A percentile compares a stretch with the other conserved stretches of the same genome.
Evolutionary conservation across 2,113 vertebrate species (phyloP).

Genomic region (Oreochromis spilurus): DNA sequence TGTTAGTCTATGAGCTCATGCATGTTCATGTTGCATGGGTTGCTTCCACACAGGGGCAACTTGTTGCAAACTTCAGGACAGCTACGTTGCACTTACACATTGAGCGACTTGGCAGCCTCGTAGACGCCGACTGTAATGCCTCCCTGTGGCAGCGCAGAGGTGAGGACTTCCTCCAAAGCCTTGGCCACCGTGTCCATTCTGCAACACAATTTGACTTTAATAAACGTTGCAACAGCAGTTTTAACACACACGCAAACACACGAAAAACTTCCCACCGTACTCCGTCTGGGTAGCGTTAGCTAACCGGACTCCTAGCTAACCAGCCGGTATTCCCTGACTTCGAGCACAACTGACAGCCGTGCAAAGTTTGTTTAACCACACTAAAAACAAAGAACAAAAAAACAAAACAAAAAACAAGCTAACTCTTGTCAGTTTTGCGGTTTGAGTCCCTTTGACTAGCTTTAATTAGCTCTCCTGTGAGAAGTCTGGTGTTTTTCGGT

Average conservation of each 20-base stretch:
- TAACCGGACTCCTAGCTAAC: neutral
- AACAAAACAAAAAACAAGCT: neutral
- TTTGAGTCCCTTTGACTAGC: neutral
- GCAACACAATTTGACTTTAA: neutral
- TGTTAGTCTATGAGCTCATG: neutral
- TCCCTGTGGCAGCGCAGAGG: constrained; percentile 85
- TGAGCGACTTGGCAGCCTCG: constrained; percentile 92
- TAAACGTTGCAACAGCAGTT: neutral
- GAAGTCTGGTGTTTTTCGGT: neutral
- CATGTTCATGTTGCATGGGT: neutral
- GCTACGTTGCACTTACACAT: constrained; percentile 81
- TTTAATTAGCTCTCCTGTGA: neutral
- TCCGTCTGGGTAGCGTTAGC: neutral
- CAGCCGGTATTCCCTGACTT: neutral
- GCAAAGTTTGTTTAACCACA: neutral
- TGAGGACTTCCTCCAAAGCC: constrained; percentile 90
- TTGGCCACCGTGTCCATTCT: constrained; percentile 93
- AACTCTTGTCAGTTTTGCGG: rapidly evolving
- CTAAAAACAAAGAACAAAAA: neutral
- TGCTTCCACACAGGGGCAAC: neutral
- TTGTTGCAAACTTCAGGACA: neutral
- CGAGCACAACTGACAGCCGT: neutral
- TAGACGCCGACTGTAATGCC: constrained; percentile 92
- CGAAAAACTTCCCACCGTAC: neutral
- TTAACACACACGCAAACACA: neutral